Conservation (phyloP, 2,113 vertebrate species). For the Saguinus midas region DNA sequence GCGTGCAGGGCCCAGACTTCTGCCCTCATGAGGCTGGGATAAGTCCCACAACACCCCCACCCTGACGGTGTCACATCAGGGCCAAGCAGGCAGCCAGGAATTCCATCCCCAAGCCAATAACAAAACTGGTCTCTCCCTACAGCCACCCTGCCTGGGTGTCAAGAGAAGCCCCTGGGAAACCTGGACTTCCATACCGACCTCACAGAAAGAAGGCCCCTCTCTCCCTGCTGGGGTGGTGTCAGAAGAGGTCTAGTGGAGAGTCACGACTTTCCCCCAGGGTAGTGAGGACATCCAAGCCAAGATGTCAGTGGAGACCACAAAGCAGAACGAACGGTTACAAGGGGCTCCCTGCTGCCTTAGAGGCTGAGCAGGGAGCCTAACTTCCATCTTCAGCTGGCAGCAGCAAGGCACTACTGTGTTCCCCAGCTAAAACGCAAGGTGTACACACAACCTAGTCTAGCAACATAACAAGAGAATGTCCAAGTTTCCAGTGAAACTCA, state of each 20-base stretch:
- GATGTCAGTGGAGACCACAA: background rate
- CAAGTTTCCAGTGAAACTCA: background rate
- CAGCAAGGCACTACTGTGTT: no score
- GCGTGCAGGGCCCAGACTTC: background rate
- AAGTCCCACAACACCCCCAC: background rate
- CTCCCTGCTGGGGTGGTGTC: background rate
- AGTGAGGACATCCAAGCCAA: background rate
- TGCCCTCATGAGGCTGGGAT: background rate
- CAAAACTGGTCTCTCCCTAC: background rate
- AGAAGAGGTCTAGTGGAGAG: background rate
- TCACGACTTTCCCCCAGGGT: background rate
- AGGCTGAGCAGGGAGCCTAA: no score
- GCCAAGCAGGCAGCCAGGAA: background rate
- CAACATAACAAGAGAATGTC: background rate
- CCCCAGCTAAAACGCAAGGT: background rate
- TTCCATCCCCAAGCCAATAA: background rate
- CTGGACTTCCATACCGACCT: background rate
- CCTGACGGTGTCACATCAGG: background rate
- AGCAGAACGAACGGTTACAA: background rate
- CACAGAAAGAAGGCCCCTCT: background rate
- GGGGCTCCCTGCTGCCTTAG: no score
- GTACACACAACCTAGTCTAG: background rate
- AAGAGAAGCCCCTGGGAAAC: background rate
- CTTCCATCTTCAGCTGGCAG: background rate
- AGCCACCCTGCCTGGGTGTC: background rate